Base-by-base conservation (phyloP, 2,113 vertebrate genomes). In the Osmerus eperlanus region DNA sequence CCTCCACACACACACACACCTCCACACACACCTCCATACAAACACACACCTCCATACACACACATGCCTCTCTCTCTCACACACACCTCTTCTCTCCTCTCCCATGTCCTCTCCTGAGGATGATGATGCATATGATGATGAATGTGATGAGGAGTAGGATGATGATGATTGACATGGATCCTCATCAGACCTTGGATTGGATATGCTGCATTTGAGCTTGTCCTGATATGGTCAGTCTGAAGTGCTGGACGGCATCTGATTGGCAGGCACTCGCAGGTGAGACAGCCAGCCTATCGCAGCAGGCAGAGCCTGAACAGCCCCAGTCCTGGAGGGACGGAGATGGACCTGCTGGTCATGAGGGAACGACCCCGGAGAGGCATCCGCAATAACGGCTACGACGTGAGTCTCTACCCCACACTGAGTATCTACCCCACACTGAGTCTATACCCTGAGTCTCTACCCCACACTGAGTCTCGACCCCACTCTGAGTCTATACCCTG, bases 231-330 rank as follows among this genome's bases (percentile, higher is more conserved):
- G 36, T 41, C 36, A 7, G 36, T 41, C 36, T 41, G 36, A 41
- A 41, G 8, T 41, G 36, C 36, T 7, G 36, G 36, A 11, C 7
- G 8, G 36, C 36, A 41, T 62, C 56, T 74, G 55, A 41, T 69
- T 84, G 78, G 67, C 85, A 99, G 97, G 82, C 95, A 96, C 80
- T 95, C 91, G n/a, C 91, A 95, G 19, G 79, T 92, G 78, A 96
- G 95, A 86, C 96, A 86, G 86, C 94, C 92, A 0, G 90, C 95
- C 64, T 96, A 98, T 88, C 93, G 95, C 82, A 99, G 97, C 90
- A 93, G 97, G 70, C 97, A 99, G 88, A 98, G 96, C 79, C 91
- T 99, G 83, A 98, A 97, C 86, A 99, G 97, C 70, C 97, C 97
- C 18, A 98, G 97, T 77, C 96, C 97, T 1, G 97, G 96, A 73